Base-by-base conservation (phyloP, 2,888 invertebrate genomes). In the Diabrotica balteata region DNA sequence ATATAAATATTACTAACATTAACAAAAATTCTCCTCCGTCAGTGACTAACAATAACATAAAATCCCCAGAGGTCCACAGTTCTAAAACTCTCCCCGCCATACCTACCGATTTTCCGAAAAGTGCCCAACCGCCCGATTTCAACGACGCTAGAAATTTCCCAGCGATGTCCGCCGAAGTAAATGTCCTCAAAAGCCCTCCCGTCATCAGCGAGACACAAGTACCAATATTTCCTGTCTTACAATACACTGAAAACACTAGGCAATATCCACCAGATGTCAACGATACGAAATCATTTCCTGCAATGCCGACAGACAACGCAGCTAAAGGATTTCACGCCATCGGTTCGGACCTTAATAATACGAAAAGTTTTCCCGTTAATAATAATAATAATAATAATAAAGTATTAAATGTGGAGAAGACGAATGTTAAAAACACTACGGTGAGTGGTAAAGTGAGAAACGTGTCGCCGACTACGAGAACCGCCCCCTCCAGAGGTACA, bases 61-160 rank as follows among this genome's bases (percentile, higher is more conserved):
- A 43, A 9, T 59, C 67, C 7, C 54, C 67, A 9, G 67, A 69
- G 49, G 46, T 69, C 8, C 57, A 63, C 42, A 61, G 45, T 46
- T 49, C 11, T 5, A 69, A 64, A 44, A 67, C 22, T 9, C 54
- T 59, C 47, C 62, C 67, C 9, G 52, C 64, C 8, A 64, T 64
- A n/a, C 50, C 64, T 47, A 51, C 58, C 42, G 69, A 69, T n/a
- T 44, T 62, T 22, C 58, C 51, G 5, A 67, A 60, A 60, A 69
- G 52, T 63, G 51, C 51, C 58, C 63, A 63, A 17, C 68, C 70
- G 4, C 80, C 80, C 32, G 81, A 81, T 63, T 78, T 81, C 66
- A 77, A 79, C 72, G 80, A 81, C 70, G 75, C 79, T 17, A 80
- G 77, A 70, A 81, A 78, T 72, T 83, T 82, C 75, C 83, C 83